phyloP scores from a whole-genome alignment of 2,888 invertebrate genomes.

The Athrips mouffetella region DNA sequence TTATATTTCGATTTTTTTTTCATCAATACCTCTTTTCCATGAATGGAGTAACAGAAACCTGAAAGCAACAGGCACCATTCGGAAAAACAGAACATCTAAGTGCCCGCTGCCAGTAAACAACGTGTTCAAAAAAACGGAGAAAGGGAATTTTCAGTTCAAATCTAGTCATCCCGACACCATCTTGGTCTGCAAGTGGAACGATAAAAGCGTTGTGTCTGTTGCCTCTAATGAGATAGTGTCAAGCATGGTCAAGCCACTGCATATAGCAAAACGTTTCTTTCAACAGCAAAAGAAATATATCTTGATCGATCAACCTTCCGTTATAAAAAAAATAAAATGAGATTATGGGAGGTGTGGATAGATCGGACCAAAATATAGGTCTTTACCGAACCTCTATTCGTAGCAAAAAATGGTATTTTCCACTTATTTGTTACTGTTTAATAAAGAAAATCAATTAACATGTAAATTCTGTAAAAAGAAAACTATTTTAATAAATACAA shows the following conservation, averaged over 20 bases:
- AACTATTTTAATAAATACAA: too few relatives aligned
- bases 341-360: constrained; percentile 3
- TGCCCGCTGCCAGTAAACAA: too few relatives aligned
- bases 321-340: constrained; percentile 14
- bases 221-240: constrained; percentile 3
- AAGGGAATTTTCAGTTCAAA: not conserved
- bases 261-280: constrained; percentile 8
- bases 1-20: too few relatives aligned
- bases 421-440: too few relatives aligned
- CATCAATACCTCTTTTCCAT: too few relatives aligned
- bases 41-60: too few relatives aligned
- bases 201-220: constrained; percentile 11
- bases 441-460: too few relatives aligned
- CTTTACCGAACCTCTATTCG: constrained; percentile 6
- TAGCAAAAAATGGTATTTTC: constrained; percentile 14
- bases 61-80: too few relatives aligned
- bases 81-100: too few relatives aligned
- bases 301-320: too few relatives aligned
- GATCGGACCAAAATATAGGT: constrained; percentile 14
- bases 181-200: constrained; percentile 1
- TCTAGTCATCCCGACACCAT: not conserved
- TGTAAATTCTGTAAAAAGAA: too few relatives aligned
- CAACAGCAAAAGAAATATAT: constrained; percentile 11
- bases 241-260: too few relatives aligned
- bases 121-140: not conserved